phyloP scores from a whole-genome alignment of 2,888 invertebrate genomes.

The Dinocampus coccinellae region DNA sequence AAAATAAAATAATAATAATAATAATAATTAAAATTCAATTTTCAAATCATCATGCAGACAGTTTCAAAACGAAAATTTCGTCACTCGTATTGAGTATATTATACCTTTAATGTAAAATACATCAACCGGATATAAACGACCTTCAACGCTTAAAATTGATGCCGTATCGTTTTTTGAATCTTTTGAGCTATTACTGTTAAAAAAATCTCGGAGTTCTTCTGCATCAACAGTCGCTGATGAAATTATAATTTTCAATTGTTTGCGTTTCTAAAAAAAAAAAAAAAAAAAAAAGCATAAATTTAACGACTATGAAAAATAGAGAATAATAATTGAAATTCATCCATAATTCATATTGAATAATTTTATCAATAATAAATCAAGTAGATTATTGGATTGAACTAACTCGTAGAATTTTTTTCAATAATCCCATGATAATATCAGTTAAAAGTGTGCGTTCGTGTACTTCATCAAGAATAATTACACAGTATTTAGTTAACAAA shows the following conservation, averaged over 20 bases:
- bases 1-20: too few species aligned
- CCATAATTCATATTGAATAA: neutral
- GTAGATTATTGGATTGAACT: constrained; percentile 40
- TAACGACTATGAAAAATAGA: too few species aligned
- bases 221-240: constrained; percentile 98
- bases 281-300: constrained; percentile 7
- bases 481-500: constrained; percentile 87
- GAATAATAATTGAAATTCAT: neutral
- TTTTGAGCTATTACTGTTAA: constrained; percentile 73
- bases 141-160: constrained; percentile 88
- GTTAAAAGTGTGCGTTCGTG: constrained; percentile 95
- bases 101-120: constrained; percentile 85
- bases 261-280: constrained; percentile 76
- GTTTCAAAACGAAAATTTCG: too few species aligned
- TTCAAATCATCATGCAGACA: too few species aligned
- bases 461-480: constrained; percentile 93
- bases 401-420: constrained; percentile 91
- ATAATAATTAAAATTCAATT: too few species aligned
- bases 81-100: too few species aligned
- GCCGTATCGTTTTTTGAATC: constrained; percentile 76
- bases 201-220: constrained; percentile 84
- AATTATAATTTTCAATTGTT: constrained; percentile 85
- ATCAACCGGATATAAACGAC: constrained; percentile 89
- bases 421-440: constrained; percentile 92
- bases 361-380: neutral